Conservation (phyloP, 2,113 vertebrate genomes). For the Crotalus viridis region DNA sequence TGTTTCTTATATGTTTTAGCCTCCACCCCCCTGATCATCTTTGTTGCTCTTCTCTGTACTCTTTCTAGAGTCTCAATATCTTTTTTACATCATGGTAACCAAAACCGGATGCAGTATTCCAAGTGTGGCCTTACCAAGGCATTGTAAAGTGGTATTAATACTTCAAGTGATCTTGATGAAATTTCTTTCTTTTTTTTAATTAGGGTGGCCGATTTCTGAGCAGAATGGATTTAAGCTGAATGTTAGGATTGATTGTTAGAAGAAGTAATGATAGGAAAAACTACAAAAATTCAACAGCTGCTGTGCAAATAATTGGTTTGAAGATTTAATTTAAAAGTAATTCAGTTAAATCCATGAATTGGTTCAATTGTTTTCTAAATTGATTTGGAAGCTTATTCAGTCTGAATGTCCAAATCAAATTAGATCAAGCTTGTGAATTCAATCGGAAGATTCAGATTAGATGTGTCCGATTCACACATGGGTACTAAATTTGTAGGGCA, state of each 20-base stretch:
- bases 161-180: neutral
- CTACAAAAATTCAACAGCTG: neutral
- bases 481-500: neutral
- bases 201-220: neutral
- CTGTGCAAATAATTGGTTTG: neutral
- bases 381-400: neutral
- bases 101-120: no score
- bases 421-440: neutral
- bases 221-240: neutral
- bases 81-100: no score
- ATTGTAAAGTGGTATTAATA: no score
- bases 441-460: neutral
- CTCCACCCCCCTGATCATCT: no score
- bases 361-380: neutral
- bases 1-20: no score
- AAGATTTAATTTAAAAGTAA: neutral
- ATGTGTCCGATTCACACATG: neutral
- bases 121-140: no score
- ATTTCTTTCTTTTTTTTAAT: neutral
- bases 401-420: neutral
- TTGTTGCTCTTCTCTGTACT: no score
- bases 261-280: neutral
- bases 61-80: no score
- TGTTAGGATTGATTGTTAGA: neutral
- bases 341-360: neutral